phyloP scores from a whole-genome alignment of 2,888 invertebrate genomes.

The Acholoe squamosa region DNA sequence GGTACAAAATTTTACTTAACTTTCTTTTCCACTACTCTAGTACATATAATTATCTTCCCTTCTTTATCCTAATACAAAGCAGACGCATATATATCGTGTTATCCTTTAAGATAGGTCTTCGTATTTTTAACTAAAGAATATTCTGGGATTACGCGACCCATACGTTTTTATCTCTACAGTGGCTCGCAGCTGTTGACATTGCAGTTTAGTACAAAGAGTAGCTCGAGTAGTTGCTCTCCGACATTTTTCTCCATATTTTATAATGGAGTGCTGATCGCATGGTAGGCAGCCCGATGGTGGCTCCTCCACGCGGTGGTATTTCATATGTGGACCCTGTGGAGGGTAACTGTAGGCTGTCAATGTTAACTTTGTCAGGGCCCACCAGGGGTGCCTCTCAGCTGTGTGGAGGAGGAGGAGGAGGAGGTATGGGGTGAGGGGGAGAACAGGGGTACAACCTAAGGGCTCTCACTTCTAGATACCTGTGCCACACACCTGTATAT shows the following conservation, averaged over 20 bases:
- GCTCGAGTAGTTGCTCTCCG: neutral
- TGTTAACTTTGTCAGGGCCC: slow-evolving; percentile 22
- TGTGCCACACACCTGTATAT: slow-evolving; percentile 20
- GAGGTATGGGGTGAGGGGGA: too few species aligned
- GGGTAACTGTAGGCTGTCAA: slow-evolving; percentile 11
- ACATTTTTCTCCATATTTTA: neutral
- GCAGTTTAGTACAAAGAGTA: slow-evolving; percentile 22
- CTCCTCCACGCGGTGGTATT: neutral
- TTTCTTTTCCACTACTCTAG: too few species aligned
- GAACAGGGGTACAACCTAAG: neutral
- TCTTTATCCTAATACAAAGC: too few species aligned
- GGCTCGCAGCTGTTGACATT: slow-evolving; percentile 1
- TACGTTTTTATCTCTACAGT: neutral
- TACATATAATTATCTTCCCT: too few species aligned
- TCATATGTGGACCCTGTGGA: neutral
- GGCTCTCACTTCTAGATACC: neutral
- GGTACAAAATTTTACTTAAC: too few species aligned
- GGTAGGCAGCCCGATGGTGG: neutral
- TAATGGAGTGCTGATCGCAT: neutral
- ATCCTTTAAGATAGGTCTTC: too few species aligned
- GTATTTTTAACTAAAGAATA: neutral
- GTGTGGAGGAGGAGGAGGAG: neutral
- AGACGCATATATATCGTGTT: too few species aligned
- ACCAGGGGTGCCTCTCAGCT: neutral
- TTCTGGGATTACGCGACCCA: neutral